Evolutionary conservation across 2,113 vertebrate species (phyloP).

Genomic region (Varanus salvator): DNA sequence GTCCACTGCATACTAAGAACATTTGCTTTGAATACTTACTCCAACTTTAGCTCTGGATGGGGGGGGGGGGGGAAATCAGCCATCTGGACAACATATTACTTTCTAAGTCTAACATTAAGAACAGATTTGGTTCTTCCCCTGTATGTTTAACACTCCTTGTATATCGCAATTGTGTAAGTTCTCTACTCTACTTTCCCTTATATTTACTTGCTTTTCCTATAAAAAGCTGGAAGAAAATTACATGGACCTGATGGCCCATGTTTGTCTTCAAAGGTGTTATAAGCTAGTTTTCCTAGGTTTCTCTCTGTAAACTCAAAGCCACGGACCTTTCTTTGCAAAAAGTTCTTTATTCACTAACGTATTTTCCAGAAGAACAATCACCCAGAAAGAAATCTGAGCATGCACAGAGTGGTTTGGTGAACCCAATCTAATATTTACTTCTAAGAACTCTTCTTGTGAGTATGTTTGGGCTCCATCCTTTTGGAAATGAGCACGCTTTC

Average conservation of each 20-base stretch:
- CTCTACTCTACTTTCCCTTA: not conserved
- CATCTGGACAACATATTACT: not conserved
- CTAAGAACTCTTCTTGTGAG: no score
- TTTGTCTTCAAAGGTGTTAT: not conserved
- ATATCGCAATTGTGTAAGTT: conserved; percentile 7
- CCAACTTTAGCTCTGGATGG: not conserved
- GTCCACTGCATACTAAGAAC: not conserved
- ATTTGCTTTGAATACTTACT: conserved; percentile 6
- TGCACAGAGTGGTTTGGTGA: no score
- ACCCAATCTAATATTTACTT: no score
- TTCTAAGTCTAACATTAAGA: conserved; percentile 12
- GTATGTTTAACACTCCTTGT: not conserved
- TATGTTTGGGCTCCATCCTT: no score
- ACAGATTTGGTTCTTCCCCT: not conserved
- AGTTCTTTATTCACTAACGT: no score
- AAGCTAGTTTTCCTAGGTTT: no score
- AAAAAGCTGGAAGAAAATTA: not conserved
- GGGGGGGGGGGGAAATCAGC: no score
- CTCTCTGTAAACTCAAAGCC: no score
- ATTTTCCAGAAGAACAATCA: no score
- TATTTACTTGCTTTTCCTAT: not conserved
- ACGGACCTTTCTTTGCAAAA: no score
- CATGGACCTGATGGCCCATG: not conserved
- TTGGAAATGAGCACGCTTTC: no score
- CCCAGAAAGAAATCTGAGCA: no score